These are phyloP conservation scores for Nothoprocta perdicaria DNA, from an alignment of 2,113 vertebrate genomes.

Conservation along the genomic window DNA sequence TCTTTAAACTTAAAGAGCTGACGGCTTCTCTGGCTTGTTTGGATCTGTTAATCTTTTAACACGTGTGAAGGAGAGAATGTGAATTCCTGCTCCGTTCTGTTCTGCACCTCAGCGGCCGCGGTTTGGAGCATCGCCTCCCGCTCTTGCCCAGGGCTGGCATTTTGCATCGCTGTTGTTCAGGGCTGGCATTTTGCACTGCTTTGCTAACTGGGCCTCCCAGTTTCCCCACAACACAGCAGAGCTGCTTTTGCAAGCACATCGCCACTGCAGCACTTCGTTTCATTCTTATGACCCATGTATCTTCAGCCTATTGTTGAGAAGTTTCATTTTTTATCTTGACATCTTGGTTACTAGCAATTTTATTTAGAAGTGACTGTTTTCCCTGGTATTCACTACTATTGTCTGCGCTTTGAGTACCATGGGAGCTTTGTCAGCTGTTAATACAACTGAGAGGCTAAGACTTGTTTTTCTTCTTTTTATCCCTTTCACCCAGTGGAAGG, in stretches of 20 bases:
- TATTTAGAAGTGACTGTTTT: background rate
- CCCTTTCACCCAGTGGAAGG: constrained; percentile 44
- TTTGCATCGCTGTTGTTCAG: too few relatives aligned
- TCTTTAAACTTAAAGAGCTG: background rate
- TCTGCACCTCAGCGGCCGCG: too few relatives aligned
- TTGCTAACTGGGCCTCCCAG: constrained; percentile 13
- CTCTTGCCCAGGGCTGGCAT: too few relatives aligned
- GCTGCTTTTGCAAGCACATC: background rate
- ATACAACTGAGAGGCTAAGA: background rate
- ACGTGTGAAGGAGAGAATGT: background rate
- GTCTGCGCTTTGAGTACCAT: background rate
- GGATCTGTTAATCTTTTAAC: background rate
- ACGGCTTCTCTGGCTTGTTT: background rate
- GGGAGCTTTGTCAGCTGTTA: constrained; percentile 57
- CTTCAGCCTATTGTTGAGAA: background rate
- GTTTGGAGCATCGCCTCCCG: background rate
- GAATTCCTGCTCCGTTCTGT: background rate
- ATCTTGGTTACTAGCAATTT: background rate
- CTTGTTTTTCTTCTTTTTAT: constrained; percentile 62
- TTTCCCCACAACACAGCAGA: background rate
- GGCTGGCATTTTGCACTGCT: background rate
- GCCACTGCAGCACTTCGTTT: background rate
- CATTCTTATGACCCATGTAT: accelerated
- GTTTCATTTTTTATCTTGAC: background rate
- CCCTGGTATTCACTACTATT: constrained; percentile 6